A percentile compares a stretch with the other conserved stretches of the same genome.
These are phyloP conservation scores for Macrobrachium nipponense DNA, from an alignment of 1,140 invertebrate species.

Conservation along the genomic window DNA sequence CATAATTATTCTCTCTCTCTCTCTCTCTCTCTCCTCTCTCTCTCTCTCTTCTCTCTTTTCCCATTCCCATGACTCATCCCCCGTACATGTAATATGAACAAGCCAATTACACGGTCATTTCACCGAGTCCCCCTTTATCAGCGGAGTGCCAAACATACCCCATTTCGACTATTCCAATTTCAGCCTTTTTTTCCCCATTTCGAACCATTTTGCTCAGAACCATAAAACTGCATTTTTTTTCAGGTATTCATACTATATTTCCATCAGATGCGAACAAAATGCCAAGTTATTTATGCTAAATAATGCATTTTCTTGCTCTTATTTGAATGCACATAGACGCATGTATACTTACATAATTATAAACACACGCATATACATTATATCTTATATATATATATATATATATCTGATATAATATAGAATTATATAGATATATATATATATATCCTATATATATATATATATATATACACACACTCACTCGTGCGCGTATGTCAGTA, in stretches of 20 bases:
- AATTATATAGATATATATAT: too few relatives aligned
- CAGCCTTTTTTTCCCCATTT: neutral
- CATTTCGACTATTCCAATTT: neutral
- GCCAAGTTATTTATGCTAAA: too few relatives aligned
- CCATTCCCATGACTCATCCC: constrained; percentile 52
- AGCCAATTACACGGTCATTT: constrained; percentile 59
- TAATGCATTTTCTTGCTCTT: neutral
- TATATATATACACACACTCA: too few relatives aligned
- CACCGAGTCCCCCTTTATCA: constrained; percentile 20
- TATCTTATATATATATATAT: too few relatives aligned
- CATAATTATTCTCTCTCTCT: neutral
- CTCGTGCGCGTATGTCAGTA: too few relatives aligned
- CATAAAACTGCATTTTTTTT: neutral
- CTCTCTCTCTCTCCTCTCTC: neutral
- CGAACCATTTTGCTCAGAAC: neutral
- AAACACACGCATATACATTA: neutral
- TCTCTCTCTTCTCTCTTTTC: neutral
- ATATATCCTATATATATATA: too few relatives aligned
- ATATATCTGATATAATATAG: too few relatives aligned
- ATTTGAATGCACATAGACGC: neutral
- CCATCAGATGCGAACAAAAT: neutral
- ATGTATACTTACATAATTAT: neutral
- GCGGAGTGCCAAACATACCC: neutral
- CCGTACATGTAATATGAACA: constrained; percentile 60
- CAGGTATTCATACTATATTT: too few relatives aligned